Evolutionary conservation across 2,888 invertebrate genomes (phyloP).

Genomic region (Steinernema carpocapsae): DNA sequence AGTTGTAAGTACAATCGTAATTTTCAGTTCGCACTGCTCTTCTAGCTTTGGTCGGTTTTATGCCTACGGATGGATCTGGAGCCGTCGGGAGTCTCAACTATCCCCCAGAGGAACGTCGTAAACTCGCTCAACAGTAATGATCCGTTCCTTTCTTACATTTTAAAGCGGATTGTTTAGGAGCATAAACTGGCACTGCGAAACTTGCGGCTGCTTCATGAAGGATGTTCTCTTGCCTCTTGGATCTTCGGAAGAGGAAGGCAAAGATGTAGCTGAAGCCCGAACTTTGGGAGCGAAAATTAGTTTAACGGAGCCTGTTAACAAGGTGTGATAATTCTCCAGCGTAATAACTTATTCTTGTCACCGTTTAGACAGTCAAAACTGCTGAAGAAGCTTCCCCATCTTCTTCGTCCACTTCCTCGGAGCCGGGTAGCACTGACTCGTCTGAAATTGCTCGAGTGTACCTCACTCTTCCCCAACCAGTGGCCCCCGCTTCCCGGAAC

Average conservation of each 20-base stretch:
- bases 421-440: not conserved
- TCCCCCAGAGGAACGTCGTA: constrained; percentile 81
- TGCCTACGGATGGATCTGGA: constrained; percentile 87
- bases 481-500: too few relatives aligned
- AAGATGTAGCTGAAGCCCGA: constrained; percentile 13
- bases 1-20: not conserved
- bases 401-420: too few relatives aligned
- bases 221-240: constrained; percentile 40
- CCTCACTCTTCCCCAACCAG: not conserved
- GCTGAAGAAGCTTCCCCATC: too few relatives aligned
- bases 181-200: constrained; percentile 45
- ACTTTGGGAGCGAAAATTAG: not conserved
- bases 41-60: constrained; percentile 88
- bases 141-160: not conserved
- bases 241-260: not conserved
- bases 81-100: constrained; percentile 91
- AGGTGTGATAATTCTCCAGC: not conserved
- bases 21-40: constrained; percentile 81
- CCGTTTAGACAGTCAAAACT: too few relatives aligned
- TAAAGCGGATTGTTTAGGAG: constrained; percentile 41
- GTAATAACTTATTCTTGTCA: not conserved
- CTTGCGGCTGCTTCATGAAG: constrained; percentile 43
- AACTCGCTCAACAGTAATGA: constrained; percentile 70
- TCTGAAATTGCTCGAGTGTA: not conserved
- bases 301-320: constrained; percentile 1